Conservation (phyloP, 1,140 invertebrate genomes). For the Olivierus martensii region DNA sequence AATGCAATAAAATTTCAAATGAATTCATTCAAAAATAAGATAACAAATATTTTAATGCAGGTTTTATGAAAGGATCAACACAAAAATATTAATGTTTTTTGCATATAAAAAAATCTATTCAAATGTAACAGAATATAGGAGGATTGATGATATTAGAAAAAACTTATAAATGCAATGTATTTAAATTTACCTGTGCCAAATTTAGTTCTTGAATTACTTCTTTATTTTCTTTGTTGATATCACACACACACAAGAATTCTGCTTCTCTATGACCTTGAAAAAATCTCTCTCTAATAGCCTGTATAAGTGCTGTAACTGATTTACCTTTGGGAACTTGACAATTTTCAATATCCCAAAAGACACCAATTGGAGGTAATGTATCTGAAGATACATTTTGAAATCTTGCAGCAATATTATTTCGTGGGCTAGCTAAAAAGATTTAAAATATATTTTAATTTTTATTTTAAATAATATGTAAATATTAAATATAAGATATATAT, state of each 20-base stretch:
- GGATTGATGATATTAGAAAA: background rate
- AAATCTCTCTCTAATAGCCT: constrained; percentile 61
- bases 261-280: constrained; percentile 60
- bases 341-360: constrained; percentile 92
- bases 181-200: constrained; percentile 56
- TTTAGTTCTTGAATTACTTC: constrained; percentile 68
- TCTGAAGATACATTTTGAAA: constrained; percentile 10
- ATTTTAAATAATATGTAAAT: too few relatives aligned
- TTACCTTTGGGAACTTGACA: constrained; percentile 65
- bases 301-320: constrained; percentile 60
- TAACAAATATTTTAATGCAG: too few relatives aligned
- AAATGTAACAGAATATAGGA: too few relatives aligned
- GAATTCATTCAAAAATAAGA: too few relatives aligned
- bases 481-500: too few relatives aligned
- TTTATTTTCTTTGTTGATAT: constrained; percentile 56
- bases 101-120: too few relatives aligned
- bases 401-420: constrained; percentile 14
- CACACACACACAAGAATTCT: constrained; percentile 70
- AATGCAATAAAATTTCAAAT: too few relatives aligned
- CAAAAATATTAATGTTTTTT: too few relatives aligned
- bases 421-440: too few relatives aligned
- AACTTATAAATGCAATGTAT: background rate
- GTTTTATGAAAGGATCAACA: too few relatives aligned
- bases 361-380: constrained; percentile 53
- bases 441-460: too few relatives aligned